A percentile compares a stretch with the other conserved stretches of the same genome.
phyloP scores from a whole-genome alignment of 2,797 vertebrate genomes.

The Pseudochromis fuscus region DNA sequence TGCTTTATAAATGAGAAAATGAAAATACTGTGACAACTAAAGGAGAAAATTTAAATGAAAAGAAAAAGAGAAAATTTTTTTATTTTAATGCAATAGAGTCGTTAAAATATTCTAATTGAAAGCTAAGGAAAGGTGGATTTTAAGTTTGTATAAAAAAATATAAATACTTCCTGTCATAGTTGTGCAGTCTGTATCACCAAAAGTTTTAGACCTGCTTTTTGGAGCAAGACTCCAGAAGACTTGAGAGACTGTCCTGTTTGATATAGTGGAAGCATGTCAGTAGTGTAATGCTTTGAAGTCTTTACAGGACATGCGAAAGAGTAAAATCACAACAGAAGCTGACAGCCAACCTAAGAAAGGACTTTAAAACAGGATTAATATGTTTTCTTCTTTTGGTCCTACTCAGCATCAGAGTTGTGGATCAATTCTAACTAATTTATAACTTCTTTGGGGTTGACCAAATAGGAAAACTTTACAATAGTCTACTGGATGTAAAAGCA shows the following conservation, averaged over 20 bases:
- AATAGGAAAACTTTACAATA: not conserved
- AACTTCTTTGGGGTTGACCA: not conserved
- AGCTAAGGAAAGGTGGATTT: too few relatives aligned
- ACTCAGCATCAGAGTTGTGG: not conserved
- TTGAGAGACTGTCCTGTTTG: not conserved
- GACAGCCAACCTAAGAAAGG: constrained; percentile 21
- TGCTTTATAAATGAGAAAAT: too few relatives aligned
- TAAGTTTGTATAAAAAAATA: too few relatives aligned
- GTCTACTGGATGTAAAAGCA: not conserved
- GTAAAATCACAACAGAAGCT: constrained; percentile 17
- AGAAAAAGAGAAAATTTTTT: too few relatives aligned
- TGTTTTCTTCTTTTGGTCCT: constrained; percentile 9
- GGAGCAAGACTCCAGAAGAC: not conserved
- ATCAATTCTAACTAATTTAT: constrained; percentile 28
- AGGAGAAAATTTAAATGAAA: too few relatives aligned
- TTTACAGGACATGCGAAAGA: constrained; percentile 5
- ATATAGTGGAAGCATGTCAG: constrained; percentile 23
- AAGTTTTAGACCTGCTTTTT: not conserved
- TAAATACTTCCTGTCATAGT: not conserved
- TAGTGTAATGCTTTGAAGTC: not conserved
- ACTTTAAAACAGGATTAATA: constrained; percentile 5
- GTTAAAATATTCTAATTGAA: too few relatives aligned
- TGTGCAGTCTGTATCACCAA: not conserved
- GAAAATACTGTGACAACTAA: too few relatives aligned
- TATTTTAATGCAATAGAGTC: too few relatives aligned